A percentile compares a stretch with the other conserved stretches of the same genome.
These are phyloP conservation scores for Prochilodus magdalenae DNA, from an alignment of 2,113 vertebrate genomes.

Conservation along the genomic window DNA sequence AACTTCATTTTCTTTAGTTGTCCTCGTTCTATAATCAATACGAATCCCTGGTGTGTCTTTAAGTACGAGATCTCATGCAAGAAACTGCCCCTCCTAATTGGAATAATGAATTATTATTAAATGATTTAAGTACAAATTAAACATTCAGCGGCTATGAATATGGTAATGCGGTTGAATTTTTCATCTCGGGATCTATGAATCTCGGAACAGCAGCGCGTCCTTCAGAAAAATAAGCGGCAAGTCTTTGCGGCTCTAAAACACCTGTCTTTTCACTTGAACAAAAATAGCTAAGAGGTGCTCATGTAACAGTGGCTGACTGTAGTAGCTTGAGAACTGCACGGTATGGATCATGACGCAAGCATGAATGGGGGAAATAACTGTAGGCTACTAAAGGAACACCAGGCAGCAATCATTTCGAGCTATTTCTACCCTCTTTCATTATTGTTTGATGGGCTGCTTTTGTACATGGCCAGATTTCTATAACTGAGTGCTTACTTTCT, in stretches of 20 bases:
- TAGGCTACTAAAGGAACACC: slow-evolving; percentile 22
- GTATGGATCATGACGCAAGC: background rate
- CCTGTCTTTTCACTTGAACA: background rate
- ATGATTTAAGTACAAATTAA: background rate
- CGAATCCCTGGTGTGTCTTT: background rate
- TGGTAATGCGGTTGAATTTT: background rate
- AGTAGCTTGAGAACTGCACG: background rate
- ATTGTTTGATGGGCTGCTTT: background rate
- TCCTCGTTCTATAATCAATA: background rate
- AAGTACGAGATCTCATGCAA: slow-evolving; percentile 2
- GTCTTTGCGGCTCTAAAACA: background rate
- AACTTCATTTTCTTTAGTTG: background rate
- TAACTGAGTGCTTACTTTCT: background rate
- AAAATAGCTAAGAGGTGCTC: background rate
- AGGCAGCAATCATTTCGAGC: slow-evolving; percentile 26
- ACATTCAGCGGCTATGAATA: slow-evolving; percentile 4
- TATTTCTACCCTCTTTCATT: slow-evolving; percentile 25
- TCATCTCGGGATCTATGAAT: background rate
- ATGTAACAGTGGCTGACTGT: background rate
- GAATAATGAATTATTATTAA: background rate
- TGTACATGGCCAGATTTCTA: slow-evolving; percentile 9
- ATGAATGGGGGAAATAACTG: slow-evolving; percentile 11
- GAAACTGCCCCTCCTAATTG: background rate
- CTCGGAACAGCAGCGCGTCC: background rate
- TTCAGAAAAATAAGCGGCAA: background rate